Evolutionary conservation across 2,113 vertebrate genomes (phyloP).

Genomic region (Anguilla rostrata): DNA sequence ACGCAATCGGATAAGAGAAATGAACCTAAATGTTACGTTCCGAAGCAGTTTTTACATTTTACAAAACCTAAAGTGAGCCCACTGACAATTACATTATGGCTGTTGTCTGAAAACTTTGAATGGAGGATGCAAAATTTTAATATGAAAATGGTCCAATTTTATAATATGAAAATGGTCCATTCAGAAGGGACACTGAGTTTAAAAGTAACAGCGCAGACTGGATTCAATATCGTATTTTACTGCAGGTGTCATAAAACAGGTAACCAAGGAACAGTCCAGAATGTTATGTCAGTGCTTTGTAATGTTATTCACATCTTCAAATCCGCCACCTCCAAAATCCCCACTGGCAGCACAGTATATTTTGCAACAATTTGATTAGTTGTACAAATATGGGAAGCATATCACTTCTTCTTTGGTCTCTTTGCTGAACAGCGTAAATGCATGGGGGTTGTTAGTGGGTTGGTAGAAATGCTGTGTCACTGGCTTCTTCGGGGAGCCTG

Average conservation of each 20-base stretch:
- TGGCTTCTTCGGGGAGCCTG: background rate
- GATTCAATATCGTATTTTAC: background rate
- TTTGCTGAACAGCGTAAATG: background rate
- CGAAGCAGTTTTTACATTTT: background rate
- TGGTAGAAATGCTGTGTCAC: background rate
- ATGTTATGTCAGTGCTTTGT: background rate
- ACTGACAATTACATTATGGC: constrained; percentile 16
- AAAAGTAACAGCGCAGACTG: background rate
- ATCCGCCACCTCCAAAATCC: background rate
- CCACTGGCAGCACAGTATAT: background rate
- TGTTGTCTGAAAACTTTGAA: no score
- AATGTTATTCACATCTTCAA: background rate
- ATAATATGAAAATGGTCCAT: background rate
- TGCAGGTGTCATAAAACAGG: background rate
- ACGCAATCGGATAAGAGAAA: background rate
- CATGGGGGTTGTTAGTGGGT: background rate
- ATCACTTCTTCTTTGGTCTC: background rate
- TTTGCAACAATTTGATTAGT: background rate
- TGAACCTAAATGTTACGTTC: constrained; percentile 18
- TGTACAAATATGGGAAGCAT: background rate
- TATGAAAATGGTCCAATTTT: no score
- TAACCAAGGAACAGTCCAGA: background rate
- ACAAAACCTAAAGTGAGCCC: background rate
- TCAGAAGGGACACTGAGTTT: background rate
- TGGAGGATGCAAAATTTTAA: no score